Conservation (phyloP, 2,888 invertebrate species). For the Callinectes sapidus region DNA sequence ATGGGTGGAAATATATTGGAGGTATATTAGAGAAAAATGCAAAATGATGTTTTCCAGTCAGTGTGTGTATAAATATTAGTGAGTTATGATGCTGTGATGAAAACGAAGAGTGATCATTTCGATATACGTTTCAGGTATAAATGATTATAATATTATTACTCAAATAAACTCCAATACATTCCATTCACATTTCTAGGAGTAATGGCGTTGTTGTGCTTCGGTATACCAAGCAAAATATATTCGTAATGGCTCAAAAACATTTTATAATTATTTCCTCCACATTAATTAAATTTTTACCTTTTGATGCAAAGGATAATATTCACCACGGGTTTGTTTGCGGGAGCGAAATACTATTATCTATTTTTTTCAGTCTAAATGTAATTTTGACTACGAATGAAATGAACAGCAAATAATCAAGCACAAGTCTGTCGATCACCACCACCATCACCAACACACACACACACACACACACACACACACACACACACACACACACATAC, state of each 20-base stretch:
- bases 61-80: conserved; percentile 6
- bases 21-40: not conserved
- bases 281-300: not conserved
- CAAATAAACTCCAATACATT: not conserved
- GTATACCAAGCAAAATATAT: not conserved
- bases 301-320: conserved; percentile 2
- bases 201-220: not conserved
- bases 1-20: not conserved
- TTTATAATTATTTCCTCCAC: conserved; percentile 12
- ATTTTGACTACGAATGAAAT: not conserved
- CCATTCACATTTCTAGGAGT: conserved; percentile 20
- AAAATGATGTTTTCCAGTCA: not conserved
- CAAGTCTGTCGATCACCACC: not conserved
- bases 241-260: not conserved
- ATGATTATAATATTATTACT: not conserved
- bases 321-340: not conserved
- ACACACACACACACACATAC: conserved; percentile 4
- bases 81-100: not conserved
- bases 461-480: conserved; percentile 1
- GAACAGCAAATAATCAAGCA: not conserved
- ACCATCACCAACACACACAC: not conserved
- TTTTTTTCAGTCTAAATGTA: not conserved
- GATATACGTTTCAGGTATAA: conserved; percentile 10
- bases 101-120: not conserved
- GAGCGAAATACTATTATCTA: not conserved